Evolutionary conservation across 2,113 vertebrate genomes (phyloP).

Genomic region (Hemicordylus capensis): DNA sequence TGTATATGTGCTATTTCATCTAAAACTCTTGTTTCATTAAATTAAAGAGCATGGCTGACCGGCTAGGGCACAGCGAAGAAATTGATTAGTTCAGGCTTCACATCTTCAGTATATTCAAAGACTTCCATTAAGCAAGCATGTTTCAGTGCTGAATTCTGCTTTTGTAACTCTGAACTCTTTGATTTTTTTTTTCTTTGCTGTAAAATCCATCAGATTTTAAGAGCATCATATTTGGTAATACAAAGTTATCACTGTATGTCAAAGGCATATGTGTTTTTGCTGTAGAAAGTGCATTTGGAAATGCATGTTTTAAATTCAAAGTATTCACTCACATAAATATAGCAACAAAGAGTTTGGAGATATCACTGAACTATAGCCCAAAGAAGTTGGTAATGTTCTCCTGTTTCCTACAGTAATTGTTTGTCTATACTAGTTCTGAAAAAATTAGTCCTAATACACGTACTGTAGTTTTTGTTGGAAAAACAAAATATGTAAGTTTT

Average conservation of each 20-base stretch:
- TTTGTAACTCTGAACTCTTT: conserved; percentile 71
- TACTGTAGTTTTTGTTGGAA: background rate
- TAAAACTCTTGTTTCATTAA: conserved; percentile 86
- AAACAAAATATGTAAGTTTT: background rate
- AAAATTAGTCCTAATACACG: background rate
- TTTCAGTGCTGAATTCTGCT: conserved; percentile 72
- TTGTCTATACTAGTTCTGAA: background rate
- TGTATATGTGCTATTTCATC: conserved; percentile 83
- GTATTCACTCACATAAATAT: background rate
- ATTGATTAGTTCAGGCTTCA: conserved; percentile 87
- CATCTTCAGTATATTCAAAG: conserved; percentile 80
- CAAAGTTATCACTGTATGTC: conserved; percentile 9
- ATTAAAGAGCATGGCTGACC: conserved; percentile 84
- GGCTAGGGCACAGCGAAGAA: conserved; percentile 78
- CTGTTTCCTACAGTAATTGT: background rate
- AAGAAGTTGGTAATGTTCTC: background rate
- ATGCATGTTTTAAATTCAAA: background rate
- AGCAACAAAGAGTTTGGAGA: background rate
- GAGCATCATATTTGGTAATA: conserved; percentile 40
- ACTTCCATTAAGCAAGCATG: conserved; percentile 79
- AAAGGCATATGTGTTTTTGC: conserved; percentile 20
- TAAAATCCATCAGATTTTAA: conserved; percentile 51
- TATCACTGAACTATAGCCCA: background rate
- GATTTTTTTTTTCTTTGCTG: conserved; percentile 47
- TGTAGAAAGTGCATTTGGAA: background rate